These are phyloP conservation scores for Notospermus geniculatus DNA, from an alignment of 1,140 invertebrate genomes.

Conservation along the genomic window DNA sequence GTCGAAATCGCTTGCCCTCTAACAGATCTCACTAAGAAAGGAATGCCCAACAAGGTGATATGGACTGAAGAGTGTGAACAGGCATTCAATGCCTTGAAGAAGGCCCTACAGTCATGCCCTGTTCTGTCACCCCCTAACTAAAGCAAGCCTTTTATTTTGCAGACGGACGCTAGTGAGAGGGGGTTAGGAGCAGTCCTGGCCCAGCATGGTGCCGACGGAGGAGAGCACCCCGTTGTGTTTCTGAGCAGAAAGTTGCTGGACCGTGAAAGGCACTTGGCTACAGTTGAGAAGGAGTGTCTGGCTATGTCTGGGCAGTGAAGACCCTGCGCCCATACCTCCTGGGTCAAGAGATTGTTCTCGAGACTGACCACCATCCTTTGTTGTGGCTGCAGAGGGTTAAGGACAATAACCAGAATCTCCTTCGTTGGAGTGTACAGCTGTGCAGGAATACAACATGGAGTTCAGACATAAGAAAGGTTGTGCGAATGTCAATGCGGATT, in stretches of 20 bases:
- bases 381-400: too few species aligned
- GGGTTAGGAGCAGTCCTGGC: neutral
- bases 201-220: conserved; percentile 19
- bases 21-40: conserved; percentile 31
- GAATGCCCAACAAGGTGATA: conserved; percentile 31
- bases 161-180: conserved; percentile 11
- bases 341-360: neutral
- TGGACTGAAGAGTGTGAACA: conserved; percentile 39
- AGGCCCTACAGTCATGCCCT: conserved; percentile 19
- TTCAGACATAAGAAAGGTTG: neutral
- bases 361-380: too few species aligned
- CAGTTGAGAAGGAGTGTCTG: too few species aligned
- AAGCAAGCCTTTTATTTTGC: conserved; percentile 42
- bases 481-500: neutral
- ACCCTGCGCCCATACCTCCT: neutral
- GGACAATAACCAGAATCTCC: neutral
- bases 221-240: conserved; percentile 25
- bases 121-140: conserved; percentile 41
- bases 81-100: conserved; percentile 46
- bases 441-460: neutral
- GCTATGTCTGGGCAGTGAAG: too few species aligned
- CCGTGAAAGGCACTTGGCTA: conserved; percentile 7
- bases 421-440: neutral
- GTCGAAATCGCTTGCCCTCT: conserved; percentile 45
- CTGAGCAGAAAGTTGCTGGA: conserved; percentile 17